Evolutionary conservation across 2,797 vertebrate genomes (phyloP).

Genomic region (Pipistrellus pygmaeus): DNA sequence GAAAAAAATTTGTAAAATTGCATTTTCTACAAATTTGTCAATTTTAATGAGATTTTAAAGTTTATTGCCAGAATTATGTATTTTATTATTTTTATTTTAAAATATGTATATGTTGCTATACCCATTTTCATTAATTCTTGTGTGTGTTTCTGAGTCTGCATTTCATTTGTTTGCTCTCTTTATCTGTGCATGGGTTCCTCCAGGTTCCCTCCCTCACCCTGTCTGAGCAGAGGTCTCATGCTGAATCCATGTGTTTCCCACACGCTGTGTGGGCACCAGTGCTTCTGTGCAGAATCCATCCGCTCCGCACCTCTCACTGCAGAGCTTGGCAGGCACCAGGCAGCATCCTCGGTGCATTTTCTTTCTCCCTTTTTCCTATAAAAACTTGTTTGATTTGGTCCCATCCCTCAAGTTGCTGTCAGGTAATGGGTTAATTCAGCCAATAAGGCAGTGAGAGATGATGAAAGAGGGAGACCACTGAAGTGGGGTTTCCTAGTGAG

Average conservation of each 20-base stretch:
- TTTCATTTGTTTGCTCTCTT: not conserved
- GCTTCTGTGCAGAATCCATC: not conserved
- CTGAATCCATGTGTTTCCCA: not conserved
- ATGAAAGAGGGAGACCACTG: not conserved
- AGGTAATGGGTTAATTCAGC: not conserved
- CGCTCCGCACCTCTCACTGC: not conserved
- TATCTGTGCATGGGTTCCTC: not conserved
- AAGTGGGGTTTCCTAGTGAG: not conserved
- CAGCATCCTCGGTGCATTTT: not conserved
- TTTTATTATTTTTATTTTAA: not conserved
- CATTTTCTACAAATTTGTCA: not conserved
- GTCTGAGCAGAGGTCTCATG: not conserved
- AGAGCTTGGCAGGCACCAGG: not conserved
- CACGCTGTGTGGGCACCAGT: not conserved
- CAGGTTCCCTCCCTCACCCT: not conserved
- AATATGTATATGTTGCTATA: not conserved
- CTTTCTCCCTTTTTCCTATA: slow-evolving; percentile 9
- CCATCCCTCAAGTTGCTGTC: not conserved
- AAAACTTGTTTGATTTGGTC: not conserved
- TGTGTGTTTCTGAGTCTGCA: not conserved
- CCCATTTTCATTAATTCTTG: not conserved
- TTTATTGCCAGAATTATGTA: not conserved
- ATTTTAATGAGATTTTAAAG: not conserved
- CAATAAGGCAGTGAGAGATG: not conserved
- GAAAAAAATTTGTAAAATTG: not conserved